Percentiles rank a stretch among this genome's conserved stretches.
Conservation (phyloP, 1,140 invertebrate genomes). For the Glossosoma conforme region DNA sequence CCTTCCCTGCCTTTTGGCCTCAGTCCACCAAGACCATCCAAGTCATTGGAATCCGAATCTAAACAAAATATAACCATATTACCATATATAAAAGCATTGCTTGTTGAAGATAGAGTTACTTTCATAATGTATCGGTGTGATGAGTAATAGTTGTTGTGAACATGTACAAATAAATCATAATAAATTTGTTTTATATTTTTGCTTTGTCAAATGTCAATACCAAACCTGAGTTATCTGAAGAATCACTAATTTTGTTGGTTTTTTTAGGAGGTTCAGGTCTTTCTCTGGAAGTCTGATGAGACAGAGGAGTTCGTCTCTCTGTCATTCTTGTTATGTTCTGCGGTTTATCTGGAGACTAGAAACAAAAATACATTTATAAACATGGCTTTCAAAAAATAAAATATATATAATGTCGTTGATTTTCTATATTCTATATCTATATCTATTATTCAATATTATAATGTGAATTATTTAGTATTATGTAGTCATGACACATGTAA, state of each 20-base stretch:
- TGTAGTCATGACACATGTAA: not conserved
- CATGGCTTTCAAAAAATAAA: not conserved
- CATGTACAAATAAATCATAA: too few species aligned
- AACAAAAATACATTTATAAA: not conserved
- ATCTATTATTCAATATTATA: not conserved
- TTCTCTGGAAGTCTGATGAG: constrained; percentile 23
- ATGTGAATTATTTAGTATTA: not conserved
- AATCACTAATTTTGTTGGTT: constrained; percentile 22
- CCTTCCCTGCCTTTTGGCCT: constrained; percentile 40
- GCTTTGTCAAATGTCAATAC: too few species aligned
- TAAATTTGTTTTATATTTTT: too few species aligned
- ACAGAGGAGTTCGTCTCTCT: constrained; percentile 17
- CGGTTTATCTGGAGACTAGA: constrained; percentile 23
- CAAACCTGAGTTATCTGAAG: constrained; percentile 27
- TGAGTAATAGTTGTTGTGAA: too few species aligned
- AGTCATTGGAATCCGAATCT: constrained; percentile 34
- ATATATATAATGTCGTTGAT: not conserved
- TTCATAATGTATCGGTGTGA: not conserved
- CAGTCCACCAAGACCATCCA: constrained; percentile 40
- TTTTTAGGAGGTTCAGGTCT: constrained; percentile 15
- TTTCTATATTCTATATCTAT: not conserved
- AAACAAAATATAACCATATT: too few species aligned
- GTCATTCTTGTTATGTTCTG: constrained; percentile 29
- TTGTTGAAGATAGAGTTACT: not conserved
- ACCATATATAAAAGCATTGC: constrained; percentile 23